Percentiles rank a stretch among this genome's conserved stretches.
Evolutionary conservation across 2,797 vertebrate species (phyloP).

Genomic region (Onychomys torridus): DNA sequence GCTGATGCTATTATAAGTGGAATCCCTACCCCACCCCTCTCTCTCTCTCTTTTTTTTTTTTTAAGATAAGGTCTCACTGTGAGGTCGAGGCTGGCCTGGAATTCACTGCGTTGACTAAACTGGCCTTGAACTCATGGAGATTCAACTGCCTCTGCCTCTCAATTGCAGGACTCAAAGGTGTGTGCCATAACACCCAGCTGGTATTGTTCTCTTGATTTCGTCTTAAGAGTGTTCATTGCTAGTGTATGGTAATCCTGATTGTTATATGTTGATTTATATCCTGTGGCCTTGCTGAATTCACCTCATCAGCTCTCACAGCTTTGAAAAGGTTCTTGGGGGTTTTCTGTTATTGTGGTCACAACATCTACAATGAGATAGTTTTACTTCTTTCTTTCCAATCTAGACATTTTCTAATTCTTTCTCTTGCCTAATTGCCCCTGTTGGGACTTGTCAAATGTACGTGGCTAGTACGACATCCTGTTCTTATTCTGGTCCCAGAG

Average conservation of each 20-base stretch:
- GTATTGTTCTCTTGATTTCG: not conserved
- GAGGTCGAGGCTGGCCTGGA: not conserved
- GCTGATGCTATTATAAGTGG: not conserved
- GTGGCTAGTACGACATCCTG: not conserved
- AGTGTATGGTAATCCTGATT: not conserved
- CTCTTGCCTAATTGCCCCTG: slow-evolving; percentile 6
- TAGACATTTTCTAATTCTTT: not conserved
- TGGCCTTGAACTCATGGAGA: not conserved
- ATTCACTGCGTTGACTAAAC: not conserved
- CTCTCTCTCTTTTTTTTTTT: not conserved
- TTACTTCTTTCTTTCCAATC: slow-evolving; percentile 34
- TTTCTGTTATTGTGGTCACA: not conserved
- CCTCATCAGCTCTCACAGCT: not conserved
- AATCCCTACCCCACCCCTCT: not conserved
- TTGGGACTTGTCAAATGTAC: slow-evolving; percentile 28
- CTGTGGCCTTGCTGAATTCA: not conserved
- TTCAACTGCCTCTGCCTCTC: not conserved
- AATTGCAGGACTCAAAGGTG: not conserved
- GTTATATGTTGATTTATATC: not conserved
- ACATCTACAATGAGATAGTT: not conserved
- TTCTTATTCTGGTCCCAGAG: not conserved
- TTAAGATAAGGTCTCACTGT: not conserved
- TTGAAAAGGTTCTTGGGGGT: not conserved
- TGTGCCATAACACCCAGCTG: not conserved
- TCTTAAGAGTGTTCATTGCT: not conserved